phyloP scores from a whole-genome alignment of 2,888 invertebrate genomes.

The Nycteola revayana region DNA sequence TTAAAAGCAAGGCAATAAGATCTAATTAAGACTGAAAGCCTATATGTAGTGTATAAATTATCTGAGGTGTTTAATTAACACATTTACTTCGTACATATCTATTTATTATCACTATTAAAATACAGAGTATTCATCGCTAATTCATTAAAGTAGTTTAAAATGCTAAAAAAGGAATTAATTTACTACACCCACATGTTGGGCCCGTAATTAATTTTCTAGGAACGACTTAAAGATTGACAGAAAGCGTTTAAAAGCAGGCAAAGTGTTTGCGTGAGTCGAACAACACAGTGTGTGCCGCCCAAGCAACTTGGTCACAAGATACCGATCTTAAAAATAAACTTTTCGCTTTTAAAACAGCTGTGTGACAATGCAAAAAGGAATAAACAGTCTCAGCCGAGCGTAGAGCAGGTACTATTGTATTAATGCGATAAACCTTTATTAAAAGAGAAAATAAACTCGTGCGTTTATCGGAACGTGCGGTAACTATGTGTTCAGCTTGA shows the following conservation, averaged over 20 bases:
- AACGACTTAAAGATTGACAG: slow-evolving; percentile 7
- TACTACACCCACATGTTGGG: too few relatives aligned
- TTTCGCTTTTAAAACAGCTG: slow-evolving; percentile 41
- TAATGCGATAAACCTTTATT: slow-evolving; percentile 52
- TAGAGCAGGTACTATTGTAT: slow-evolving; percentile 53
- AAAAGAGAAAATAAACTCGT: slow-evolving; percentile 39
- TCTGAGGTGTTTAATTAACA: too few relatives aligned
- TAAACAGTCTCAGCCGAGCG: slow-evolving; percentile 30
- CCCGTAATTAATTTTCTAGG: too few relatives aligned
- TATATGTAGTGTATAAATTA: too few relatives aligned
- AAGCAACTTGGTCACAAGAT: slow-evolving; percentile 29
- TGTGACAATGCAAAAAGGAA: slow-evolving; percentile 43
- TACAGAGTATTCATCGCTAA: too few relatives aligned
- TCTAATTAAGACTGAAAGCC: too few relatives aligned
- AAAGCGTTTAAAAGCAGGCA: slow-evolving; percentile 6
- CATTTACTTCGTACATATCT: too few relatives aligned
- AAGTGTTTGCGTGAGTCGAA: slow-evolving; percentile 2
- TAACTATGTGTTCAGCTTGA: too few relatives aligned
- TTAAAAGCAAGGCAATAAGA: too few relatives aligned
- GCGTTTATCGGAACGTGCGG: slow-evolving; percentile 31
- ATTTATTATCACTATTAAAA: too few relatives aligned
- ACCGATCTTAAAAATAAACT: slow-evolving; percentile 39
- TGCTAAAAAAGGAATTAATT: too few relatives aligned
- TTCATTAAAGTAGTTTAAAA: too few relatives aligned
- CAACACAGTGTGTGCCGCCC: slow-evolving; percentile 18